Evolutionary conservation across 2,888 invertebrate species (phyloP).

Genomic region (Anthrax anthrax): DNA sequence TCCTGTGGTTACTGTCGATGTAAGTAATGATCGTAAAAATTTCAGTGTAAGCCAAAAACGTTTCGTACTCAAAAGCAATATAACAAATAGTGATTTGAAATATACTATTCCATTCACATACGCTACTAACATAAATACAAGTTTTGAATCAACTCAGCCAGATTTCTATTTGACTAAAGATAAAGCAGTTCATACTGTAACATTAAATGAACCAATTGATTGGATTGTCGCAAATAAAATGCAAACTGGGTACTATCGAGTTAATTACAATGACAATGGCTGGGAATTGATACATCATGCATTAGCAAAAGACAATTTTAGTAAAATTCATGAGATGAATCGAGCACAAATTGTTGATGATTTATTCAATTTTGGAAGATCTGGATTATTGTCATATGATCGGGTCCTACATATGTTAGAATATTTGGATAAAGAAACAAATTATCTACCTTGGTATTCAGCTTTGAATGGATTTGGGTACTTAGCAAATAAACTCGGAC

Average conservation of each 20-base stretch:
- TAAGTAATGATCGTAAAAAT: slow-evolving; percentile 1
- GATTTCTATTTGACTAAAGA: not conserved
- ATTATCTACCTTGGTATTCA: slow-evolving; percentile 68
- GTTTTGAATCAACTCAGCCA: slow-evolving; percentile 21
- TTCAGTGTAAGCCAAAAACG: slow-evolving; percentile 18
- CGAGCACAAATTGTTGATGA: slow-evolving; percentile 73
- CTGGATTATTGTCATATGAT: slow-evolving; percentile 44
- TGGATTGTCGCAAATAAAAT: slow-evolving; percentile 32
- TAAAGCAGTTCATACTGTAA: not conserved
- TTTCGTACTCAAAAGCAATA: slow-evolving; percentile 17
- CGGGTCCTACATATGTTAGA: slow-evolving; percentile 49
- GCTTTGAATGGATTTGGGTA: slow-evolving; percentile 38
- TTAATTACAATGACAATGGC: slow-evolving; percentile 53
- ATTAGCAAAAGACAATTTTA: slow-evolving; percentile 18
- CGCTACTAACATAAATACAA: slow-evolving; percentile 19
- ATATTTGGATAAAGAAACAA: slow-evolving; percentile 52
- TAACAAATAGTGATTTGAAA: slow-evolving; percentile 20
- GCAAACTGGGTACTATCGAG: slow-evolving; percentile 40
- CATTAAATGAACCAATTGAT: slow-evolving; percentile 15
- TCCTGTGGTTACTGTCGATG: slow-evolving; percentile 43
- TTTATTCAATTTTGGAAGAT: slow-evolving; percentile 55
- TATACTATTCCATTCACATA: slow-evolving; percentile 27
- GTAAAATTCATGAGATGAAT: slow-evolving; percentile 49
- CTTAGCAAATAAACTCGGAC: slow-evolving; percentile 24
- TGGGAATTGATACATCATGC: slow-evolving; percentile 47